These are phyloP conservation scores for Mythimna lalbum DNA, from an alignment of 2,888 invertebrate species.

Conservation along the genomic window DNA sequence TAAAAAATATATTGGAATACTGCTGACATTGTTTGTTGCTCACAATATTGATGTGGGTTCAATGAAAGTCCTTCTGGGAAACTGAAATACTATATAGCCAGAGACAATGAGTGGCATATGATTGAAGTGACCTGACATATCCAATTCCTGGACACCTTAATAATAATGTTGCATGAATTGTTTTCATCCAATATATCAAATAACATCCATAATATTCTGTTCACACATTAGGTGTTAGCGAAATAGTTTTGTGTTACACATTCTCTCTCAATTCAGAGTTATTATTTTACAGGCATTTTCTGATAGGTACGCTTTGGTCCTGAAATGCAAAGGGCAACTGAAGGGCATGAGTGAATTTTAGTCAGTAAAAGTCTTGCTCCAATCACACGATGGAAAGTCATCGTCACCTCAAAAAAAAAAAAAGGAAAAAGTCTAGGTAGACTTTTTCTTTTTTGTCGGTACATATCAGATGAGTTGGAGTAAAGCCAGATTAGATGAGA, in stretches of 20 bases:
- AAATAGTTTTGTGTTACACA: conserved; percentile 3
- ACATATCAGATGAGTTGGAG: background rate
- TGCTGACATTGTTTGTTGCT: background rate
- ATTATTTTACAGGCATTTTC: background rate
- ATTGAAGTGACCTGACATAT: background rate
- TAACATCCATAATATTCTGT: conserved; percentile 6
- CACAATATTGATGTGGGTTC: conserved; percentile 5
- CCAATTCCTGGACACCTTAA: background rate
- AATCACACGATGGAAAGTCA: no score
- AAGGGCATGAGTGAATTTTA: no score
- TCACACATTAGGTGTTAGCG: background rate
- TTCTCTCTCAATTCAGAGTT: background rate
- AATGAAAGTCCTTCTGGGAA: background rate
- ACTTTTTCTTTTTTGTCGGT: no score
- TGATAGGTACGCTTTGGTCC: no score
- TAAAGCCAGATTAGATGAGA: conserved; percentile 19
- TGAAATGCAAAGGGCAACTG: no score
- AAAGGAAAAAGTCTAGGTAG: no score
- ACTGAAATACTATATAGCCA: background rate
- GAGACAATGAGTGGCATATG: background rate
- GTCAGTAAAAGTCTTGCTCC: no score
- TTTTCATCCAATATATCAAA: conserved; percentile 9
- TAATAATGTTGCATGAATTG: conserved; percentile 1
- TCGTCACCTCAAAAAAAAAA: no score
- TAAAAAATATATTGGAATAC: background rate